Conservation (phyloP, 35 echinoderm and acorn worm species). For the Strongylocentrotus purpuratus region DNA sequence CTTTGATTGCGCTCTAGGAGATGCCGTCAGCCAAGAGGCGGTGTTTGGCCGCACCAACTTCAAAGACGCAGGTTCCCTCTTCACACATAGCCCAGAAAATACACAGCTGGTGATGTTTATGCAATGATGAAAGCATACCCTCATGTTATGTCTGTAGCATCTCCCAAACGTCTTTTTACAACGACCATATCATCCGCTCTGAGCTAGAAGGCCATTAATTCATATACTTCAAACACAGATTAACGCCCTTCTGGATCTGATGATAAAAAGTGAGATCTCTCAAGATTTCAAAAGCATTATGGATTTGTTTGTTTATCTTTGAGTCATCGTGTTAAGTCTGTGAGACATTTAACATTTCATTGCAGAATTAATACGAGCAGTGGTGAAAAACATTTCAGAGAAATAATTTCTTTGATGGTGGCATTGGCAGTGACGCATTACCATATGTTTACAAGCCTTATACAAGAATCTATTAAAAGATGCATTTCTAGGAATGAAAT, state of each 20-base stretch:
- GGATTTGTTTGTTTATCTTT: background rate
- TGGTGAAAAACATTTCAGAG: background rate
- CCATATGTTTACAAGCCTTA: background rate
- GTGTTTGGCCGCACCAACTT: background rate
- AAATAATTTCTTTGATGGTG: background rate
- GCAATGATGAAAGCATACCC: slow-evolving; percentile 22
- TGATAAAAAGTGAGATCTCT: background rate
- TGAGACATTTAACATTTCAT: background rate
- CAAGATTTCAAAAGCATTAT: background rate
- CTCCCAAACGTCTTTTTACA: background rate
- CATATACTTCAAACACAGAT: no score
- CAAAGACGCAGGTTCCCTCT: background rate
- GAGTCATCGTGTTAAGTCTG: background rate
- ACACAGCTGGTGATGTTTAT: slow-evolving; percentile 32
- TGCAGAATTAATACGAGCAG: background rate
- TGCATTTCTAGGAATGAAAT: background rate
- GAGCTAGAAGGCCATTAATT: no score
- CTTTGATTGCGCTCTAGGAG: background rate
- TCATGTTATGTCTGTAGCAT: background rate
- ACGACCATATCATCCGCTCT: background rate
- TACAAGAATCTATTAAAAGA: background rate
- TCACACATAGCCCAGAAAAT: slow-evolving; percentile 23
- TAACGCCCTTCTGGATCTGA: no score
- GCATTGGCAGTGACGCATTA: background rate
- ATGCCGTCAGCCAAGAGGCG: background rate